Conservation (phyloP, 2,797 vertebrate species). For the Aythya fuligula region DNA sequence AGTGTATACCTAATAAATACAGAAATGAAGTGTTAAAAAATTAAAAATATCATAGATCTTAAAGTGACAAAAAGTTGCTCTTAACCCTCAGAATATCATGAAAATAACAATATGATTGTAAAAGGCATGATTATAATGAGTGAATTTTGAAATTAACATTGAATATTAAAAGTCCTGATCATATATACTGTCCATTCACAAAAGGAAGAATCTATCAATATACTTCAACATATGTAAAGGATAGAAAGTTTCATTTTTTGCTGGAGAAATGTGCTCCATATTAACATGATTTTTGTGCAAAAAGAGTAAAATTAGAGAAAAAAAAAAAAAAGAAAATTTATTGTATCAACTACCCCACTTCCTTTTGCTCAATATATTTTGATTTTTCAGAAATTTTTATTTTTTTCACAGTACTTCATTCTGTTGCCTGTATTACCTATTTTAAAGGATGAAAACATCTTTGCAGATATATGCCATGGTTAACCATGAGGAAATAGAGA, state of each 20-base stretch:
- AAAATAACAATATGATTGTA: background rate
- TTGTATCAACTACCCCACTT: background rate
- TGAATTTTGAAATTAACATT: background rate
- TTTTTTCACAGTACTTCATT: background rate
- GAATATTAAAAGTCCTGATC: background rate
- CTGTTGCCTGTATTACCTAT: background rate
- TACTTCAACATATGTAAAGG: background rate
- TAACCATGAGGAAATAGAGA: background rate
- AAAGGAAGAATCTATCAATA: background rate
- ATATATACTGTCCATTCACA: background rate
- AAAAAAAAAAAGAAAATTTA: background rate
- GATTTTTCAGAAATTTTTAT: background rate
- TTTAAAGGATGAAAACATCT: background rate
- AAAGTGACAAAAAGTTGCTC: background rate
- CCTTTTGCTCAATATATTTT: background rate
- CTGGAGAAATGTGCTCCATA: background rate
- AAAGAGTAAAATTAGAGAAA: background rate
- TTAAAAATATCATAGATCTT: background rate
- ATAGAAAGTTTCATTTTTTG: background rate
- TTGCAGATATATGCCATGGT: background rate
- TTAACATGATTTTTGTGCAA: background rate
- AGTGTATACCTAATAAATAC: background rate
- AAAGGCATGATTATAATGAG: background rate
- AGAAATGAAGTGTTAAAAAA: background rate
- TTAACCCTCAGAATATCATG: background rate